Evolutionary conservation across 2,797 vertebrate species (phyloP).

Genomic region (Calcarius lapponicus): DNA sequence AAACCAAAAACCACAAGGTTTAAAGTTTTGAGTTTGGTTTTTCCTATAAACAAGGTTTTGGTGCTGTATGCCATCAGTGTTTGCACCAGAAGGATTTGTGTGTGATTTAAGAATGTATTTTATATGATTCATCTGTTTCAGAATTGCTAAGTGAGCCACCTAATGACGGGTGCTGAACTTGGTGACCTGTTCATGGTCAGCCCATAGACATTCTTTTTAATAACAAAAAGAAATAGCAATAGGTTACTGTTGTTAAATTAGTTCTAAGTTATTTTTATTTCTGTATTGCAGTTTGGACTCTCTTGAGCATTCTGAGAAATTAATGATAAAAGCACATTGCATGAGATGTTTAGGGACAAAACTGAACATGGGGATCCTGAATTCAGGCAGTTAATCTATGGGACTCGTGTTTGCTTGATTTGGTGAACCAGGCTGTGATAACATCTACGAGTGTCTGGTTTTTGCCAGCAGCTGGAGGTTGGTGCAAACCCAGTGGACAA

Average conservation of each 20-base stretch:
- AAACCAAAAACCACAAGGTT: background rate
- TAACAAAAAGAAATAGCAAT: background rate
- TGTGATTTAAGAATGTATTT: background rate
- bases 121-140: background rate
- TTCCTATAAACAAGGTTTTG: background rate
- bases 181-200: background rate
- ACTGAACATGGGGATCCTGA: fast-evolving
- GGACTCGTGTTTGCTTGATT: background rate
- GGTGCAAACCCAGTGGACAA: background rate
- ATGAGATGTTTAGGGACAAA: background rate
- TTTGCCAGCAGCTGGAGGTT: background rate
- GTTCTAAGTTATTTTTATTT: background rate
- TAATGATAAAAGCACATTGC: background rate
- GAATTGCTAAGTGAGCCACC: background rate
- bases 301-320: background rate
- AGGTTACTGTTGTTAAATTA: background rate
- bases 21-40: background rate
- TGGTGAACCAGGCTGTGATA: background rate
- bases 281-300: background rate
- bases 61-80: background rate
- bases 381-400: background rate
- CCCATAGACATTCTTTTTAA: background rate
- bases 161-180: background rate
- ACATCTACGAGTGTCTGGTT: background rate
- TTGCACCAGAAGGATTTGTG: background rate